Evolutionary conservation across 2,113 vertebrate species (phyloP).

Genomic region (Panurus biarmicus): DNA sequence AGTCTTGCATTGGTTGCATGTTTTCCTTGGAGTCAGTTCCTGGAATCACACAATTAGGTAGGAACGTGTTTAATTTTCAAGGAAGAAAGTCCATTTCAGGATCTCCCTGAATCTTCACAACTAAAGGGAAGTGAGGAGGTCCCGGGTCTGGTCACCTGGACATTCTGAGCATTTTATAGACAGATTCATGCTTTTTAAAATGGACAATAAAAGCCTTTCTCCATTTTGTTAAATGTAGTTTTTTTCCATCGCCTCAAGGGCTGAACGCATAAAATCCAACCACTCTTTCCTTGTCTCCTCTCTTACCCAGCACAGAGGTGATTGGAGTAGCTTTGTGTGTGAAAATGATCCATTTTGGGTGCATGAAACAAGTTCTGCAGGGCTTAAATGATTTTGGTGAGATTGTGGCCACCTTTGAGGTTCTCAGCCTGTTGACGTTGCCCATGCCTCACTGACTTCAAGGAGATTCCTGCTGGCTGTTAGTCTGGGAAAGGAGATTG

Average conservation of each 20-base stretch:
- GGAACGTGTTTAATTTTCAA: conserved; percentile 35
- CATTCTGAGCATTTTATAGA: neutral
- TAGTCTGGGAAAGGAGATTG: conserved; percentile 6
- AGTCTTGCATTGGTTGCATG: conserved; percentile 14
- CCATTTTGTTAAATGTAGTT: neutral
- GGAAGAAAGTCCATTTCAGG: conserved; percentile 34
- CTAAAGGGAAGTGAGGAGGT: neutral
- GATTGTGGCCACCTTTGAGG: neutral
- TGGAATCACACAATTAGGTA: conserved; percentile 58
- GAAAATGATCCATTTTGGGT: neutral
- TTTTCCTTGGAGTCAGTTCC: conserved; percentile 55
- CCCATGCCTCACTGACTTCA: neutral
- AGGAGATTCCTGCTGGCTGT: conserved; percentile 5
- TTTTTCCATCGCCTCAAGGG: neutral
- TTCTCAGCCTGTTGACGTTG: neutral
- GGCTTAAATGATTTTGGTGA: neutral
- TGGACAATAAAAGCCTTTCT: neutral
- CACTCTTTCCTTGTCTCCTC: neutral
- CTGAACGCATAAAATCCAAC: neutral
- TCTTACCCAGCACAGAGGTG: neutral
- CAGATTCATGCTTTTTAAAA: neutral
- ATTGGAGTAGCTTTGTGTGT: neutral
- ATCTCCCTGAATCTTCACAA: neutral
- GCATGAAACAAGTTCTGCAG: neutral
- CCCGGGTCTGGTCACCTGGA: neutral